These are phyloP conservation scores for Schmidtea mediterranea DNA, from an alignment of 1,140 invertebrate species.

Conservation along the genomic window DNA sequence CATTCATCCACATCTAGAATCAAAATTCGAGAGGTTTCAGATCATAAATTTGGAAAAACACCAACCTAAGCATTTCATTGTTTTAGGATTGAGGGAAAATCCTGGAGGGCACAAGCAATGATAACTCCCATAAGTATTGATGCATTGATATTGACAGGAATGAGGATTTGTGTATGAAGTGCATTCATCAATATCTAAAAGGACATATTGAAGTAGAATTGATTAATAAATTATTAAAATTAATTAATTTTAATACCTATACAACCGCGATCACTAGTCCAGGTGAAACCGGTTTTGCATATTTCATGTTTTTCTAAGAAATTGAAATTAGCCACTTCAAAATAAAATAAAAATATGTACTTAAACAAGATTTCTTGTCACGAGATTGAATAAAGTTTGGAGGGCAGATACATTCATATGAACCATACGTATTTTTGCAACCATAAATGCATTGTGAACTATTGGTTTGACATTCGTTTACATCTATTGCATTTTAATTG, in stretches of 20 bases:
- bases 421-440: neutral
- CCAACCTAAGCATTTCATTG: constrained; percentile 40
- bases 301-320: neutral
- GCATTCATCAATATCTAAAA: constrained; percentile 12
- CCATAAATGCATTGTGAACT: neutral
- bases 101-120: constrained; percentile 25
- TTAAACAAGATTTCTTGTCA: neutral
- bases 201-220: constrained; percentile 7
- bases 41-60: neutral
- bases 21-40: neutral
- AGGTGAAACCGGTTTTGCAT: neutral
- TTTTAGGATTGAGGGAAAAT: constrained; percentile 26
- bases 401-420: neutral
- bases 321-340: neutral
- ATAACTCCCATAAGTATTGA: constrained; percentile 21
- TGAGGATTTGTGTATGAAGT: neutral
- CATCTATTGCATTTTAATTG: neutral
- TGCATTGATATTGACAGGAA: constrained; percentile 12
- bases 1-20: constrained; percentile 55
- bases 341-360: neutral
- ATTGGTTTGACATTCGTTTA: neutral
- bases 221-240: neutral
- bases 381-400: neutral
- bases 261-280: neutral
- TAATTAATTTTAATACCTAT: neutral